Conservation (phyloP, 2,113 vertebrate species). For the Callorhinus ursinus region DNA sequence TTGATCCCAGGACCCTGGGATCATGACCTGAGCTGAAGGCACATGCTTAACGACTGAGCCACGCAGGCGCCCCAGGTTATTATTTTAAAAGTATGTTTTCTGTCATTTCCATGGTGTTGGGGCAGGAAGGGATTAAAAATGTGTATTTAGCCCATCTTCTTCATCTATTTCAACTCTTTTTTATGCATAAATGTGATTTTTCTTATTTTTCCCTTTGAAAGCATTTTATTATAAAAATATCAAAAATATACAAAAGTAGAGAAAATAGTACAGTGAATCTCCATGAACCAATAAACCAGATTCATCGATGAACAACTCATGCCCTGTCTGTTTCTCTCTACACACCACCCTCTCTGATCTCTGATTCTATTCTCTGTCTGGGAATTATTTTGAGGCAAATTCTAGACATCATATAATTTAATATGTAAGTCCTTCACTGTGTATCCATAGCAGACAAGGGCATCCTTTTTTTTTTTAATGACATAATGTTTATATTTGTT, state of each 20-base stretch:
- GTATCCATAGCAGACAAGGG: not conserved
- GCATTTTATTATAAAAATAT: not conserved
- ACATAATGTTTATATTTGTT: too few relatives aligned
- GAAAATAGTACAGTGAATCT: not conserved
- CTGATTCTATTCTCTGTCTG: too few relatives aligned
- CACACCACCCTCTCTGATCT: not conserved
- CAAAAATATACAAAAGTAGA: not conserved
- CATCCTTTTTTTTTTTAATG: not conserved
- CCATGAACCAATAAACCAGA: not conserved
- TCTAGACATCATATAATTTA: not conserved
- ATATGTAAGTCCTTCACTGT: not conserved
- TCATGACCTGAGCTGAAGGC: too few relatives aligned
- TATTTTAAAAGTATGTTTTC: not conserved
- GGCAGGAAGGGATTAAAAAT: not conserved
- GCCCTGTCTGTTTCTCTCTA: not conserved
- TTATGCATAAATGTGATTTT: not conserved
- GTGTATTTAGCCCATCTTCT: not conserved
- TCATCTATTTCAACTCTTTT: not conserved
- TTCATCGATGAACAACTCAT: not conserved
- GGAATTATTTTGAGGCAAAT: not conserved
- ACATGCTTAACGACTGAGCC: too few relatives aligned
- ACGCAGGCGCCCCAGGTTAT: too few relatives aligned
- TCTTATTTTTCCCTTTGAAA: not conserved
- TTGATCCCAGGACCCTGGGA: too few relatives aligned
- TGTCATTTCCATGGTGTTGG: not conserved